Evolutionary conservation across 2,113 vertebrate genomes (phyloP), one percentile per base, ranked within the genome.

Genomic region (Engystomops pustulosus): DNA sequence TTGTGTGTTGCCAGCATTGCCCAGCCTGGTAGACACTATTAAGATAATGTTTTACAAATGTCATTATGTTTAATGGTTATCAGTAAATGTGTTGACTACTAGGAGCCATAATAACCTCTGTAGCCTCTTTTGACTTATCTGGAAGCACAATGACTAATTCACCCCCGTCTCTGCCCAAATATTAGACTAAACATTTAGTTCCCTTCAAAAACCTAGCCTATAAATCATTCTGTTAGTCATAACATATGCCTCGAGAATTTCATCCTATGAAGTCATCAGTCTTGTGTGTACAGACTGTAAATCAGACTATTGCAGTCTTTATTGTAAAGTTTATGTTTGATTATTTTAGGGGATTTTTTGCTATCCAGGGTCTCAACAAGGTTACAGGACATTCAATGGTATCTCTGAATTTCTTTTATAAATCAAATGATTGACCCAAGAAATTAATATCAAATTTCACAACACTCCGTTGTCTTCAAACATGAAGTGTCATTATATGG

Each of bases 261-360:
- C 41, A 25, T 47, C 14, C 44, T 74, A 15, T 74, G 49, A 74
- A 44, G 70, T 74, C 41, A 74, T 74, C 41, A 49, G 70, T 74
- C 69, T 74, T 32, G 44, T 44, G 10, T 17, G 10, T 47, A 27
- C 15, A 18, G 70, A 20, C 70, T 18, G 6, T 27, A 72, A 12
- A 71, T 23, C 8, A n/a, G n/a, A n/a, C n/a, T n/a, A n/a, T n/a
- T n/a, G n/a, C n/a, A 72, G 38, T 27, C 69, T 72, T 72, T 27
- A 32, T 14, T 15, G 15, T 14, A 3, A 17, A 49, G 15, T 9
- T 78, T 78, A 58, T 78, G 51, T 60, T 36, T 38, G n/a, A 11
- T 38, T 41, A 14, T 58, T 25, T 58, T 58, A 38, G 32, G n/a
- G n/a, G n/a, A n/a, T n/a, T n/a, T 60, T 34, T 38, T 58, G 34